Conservation (phyloP, 2,797 vertebrate genomes). For the Anguilla anguilla region DNA sequence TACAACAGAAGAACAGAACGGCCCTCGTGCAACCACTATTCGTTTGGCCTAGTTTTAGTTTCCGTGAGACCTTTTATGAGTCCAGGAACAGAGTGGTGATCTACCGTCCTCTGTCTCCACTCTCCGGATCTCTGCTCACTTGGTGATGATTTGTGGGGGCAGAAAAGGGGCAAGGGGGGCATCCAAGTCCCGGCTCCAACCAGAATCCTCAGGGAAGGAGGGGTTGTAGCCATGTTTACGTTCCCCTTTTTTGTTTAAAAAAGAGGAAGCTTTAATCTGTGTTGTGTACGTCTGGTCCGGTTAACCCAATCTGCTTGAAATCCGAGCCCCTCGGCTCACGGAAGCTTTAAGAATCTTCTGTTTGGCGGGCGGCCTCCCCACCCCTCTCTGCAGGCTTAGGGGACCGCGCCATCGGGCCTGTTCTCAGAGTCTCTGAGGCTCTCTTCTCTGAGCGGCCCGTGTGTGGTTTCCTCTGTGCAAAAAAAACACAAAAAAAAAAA, state of each 20-base stretch:
- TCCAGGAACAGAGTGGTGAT: constrained; percentile 20
- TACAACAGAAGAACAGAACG: not conserved
- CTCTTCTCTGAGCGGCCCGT: constrained; percentile 13
- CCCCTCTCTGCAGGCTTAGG: constrained; percentile 23
- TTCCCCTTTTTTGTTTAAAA: constrained; percentile 27
- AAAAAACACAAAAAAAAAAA: constrained; percentile 44
- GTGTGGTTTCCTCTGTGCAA: constrained; percentile 52
- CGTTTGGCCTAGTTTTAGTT: not conserved
- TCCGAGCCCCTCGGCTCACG: constrained; percentile 47
- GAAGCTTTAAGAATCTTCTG: constrained; percentile 46
- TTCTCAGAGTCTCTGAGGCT: not conserved
- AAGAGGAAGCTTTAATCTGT: constrained; percentile 38
- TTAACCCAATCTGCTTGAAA: constrained; percentile 54
- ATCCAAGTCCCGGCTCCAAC: not conserved
- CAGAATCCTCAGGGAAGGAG: not conserved
- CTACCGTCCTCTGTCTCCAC: not conserved
- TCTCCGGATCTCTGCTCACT: not conserved
- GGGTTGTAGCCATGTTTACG: constrained; percentile 17
- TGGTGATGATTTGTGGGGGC: not conserved
- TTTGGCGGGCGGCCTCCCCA: constrained; percentile 27
- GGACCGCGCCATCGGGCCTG: not conserved
- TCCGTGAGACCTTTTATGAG: not conserved
- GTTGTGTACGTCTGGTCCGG: constrained; percentile 37
- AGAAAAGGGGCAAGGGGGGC: not conserved
- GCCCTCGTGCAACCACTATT: not conserved